Evolutionary conservation across 2,113 vertebrate genomes (phyloP).

Genomic region (Macquaria australasica): DNA sequence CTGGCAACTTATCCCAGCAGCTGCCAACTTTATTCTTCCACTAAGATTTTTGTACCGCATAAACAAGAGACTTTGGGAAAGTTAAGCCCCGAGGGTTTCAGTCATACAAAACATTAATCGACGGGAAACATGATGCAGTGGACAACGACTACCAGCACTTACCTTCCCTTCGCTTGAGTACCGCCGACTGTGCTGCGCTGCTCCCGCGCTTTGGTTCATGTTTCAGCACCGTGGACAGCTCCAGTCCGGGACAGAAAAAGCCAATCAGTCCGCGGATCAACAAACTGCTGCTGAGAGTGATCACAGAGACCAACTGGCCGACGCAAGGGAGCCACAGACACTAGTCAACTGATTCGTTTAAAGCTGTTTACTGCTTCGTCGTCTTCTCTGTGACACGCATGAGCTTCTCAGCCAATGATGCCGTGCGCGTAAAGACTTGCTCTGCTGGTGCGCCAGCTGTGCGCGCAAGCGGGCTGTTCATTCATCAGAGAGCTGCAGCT

Average conservation of each 20-base stretch:
- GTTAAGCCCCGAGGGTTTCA: neutral
- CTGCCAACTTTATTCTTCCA: constrained; percentile 7
- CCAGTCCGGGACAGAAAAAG: neutral
- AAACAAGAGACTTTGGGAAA: neutral
- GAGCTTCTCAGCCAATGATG: constrained; percentile 59
- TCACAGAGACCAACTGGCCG: neutral
- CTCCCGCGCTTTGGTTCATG: constrained; percentile 81
- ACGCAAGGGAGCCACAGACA: neutral
- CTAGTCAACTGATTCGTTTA: constrained; percentile 5
- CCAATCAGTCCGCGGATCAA: neutral
- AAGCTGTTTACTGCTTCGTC: constrained; percentile 38
- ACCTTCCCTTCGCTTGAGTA: constrained; percentile 70
- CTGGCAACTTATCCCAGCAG: neutral
- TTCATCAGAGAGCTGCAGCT: constrained; percentile 20
- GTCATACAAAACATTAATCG: neutral
- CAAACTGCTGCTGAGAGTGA: neutral
- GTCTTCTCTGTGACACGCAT: constrained; percentile 38
- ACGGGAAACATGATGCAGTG: neutral
- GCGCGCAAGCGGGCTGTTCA: neutral
- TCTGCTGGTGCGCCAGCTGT: constrained; percentile 58
- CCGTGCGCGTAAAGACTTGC: constrained; percentile 56
- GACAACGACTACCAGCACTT: neutral
- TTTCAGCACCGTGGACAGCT: constrained; percentile 65
- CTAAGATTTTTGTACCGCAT: neutral
- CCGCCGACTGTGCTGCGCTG: constrained; percentile 63